Conservation (phyloP, 2,113 vertebrate genomes). For the Hippocampus abdominalis region DNA sequence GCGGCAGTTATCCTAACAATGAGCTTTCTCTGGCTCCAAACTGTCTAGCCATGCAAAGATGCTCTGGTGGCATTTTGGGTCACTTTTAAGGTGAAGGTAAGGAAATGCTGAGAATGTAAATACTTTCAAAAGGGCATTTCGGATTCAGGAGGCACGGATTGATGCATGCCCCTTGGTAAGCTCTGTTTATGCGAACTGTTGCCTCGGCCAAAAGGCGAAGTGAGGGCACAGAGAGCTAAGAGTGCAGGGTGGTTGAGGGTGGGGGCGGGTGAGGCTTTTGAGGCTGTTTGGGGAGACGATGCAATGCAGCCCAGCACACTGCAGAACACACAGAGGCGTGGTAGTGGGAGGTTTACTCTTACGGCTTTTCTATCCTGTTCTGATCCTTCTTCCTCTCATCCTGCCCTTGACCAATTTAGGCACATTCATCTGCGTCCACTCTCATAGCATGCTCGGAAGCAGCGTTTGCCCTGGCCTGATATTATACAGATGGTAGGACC, state of each 20-base stretch:
- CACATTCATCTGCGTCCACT: conserved; percentile 65
- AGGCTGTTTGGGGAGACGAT: conserved; percentile 24
- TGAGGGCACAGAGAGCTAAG: conserved; percentile 18
- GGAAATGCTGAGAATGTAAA: conserved; percentile 32
- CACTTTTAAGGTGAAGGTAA: conserved; percentile 18
- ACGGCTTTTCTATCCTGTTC: conserved; percentile 45
- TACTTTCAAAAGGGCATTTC: conserved; percentile 35
- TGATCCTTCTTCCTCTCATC: conserved; percentile 43
- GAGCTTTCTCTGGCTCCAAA: conserved; percentile 37
- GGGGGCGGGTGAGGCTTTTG: background rate
- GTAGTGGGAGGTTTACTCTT: conserved; percentile 51
- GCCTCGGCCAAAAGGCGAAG: conserved; percentile 22
- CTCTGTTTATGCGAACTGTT: conserved; percentile 19
- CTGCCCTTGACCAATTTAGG: conserved; percentile 50
- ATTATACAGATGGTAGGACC: conserved; percentile 59
- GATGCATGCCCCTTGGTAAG: conserved; percentile 18
- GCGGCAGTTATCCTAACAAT: conserved; percentile 41
- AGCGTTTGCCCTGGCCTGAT: conserved; percentile 53
- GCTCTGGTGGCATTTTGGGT: conserved; percentile 13
- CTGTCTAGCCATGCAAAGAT: conserved; percentile 35
- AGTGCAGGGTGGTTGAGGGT: conserved; percentile 2
- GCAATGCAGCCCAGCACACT: conserved; percentile 30
- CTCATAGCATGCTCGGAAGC: conserved; percentile 59
- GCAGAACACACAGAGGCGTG: conserved; percentile 48
- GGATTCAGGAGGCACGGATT: conserved; percentile 4